A percentile compares a stretch with the other conserved stretches of the same genome.
Conservation (phyloP, 2,113 vertebrate genomes). For the Hemiscyllium ocellatum region DNA sequence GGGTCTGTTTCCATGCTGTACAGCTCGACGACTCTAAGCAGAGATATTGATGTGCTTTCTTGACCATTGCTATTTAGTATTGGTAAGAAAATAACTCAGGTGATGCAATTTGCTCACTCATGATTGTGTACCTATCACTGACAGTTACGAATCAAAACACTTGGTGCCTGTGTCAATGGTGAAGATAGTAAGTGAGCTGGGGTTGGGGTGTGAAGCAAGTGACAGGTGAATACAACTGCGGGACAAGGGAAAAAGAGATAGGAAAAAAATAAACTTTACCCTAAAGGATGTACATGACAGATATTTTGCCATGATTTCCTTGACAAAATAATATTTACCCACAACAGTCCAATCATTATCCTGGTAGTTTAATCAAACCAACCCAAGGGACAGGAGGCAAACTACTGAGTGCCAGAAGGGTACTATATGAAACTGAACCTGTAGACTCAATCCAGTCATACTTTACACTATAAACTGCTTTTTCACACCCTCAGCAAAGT, state of each 20-base stretch:
- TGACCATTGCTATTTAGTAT: too few species aligned
- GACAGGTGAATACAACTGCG: too few species aligned
- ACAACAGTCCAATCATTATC: background rate
- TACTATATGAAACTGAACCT: background rate
- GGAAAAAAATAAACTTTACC: background rate
- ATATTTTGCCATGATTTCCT: background rate
- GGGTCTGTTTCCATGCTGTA: too few species aligned
- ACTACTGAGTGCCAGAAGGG: background rate
- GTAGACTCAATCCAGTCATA: background rate
- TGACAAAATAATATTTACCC: background rate
- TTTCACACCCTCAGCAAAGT: background rate
- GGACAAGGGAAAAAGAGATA: background rate
- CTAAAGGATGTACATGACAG: background rate
- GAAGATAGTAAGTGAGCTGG: too few species aligned
- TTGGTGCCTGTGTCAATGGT: background rate
- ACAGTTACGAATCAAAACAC: background rate
- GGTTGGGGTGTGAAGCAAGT: too few species aligned
- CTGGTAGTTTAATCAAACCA: background rate
- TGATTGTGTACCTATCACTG: background rate
- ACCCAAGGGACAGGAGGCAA: background rate
- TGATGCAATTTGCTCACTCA: background rate
- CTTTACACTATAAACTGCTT: background rate
- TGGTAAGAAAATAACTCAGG: background rate
- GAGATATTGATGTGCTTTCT: too few species aligned
- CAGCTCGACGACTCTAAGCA: too few species aligned